A percentile compares a stretch with the other conserved stretches of the same genome.
Conservation (phyloP, 2,888 invertebrate genomes). For the Ceraclea dissimilis region DNA sequence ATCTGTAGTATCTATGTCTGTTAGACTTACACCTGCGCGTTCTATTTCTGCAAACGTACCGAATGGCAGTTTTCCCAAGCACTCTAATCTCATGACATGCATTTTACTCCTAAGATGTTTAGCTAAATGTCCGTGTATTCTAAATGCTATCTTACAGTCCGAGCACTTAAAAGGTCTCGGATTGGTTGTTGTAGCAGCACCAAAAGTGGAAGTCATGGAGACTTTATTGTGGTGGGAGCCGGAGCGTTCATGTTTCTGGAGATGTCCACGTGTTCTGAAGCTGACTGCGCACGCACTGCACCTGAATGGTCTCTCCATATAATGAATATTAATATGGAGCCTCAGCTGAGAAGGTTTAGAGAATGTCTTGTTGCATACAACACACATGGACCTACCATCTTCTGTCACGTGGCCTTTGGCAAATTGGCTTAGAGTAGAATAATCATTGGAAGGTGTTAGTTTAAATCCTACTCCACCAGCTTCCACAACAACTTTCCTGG, state of each 20-base stretch:
- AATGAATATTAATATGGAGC: constrained; percentile 92
- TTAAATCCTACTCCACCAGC: constrained; percentile 56
- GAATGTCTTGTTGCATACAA: constrained; percentile 87
- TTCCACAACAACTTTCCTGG: constrained; percentile 55
- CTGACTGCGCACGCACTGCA: constrained; percentile 89
- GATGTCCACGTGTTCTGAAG: constrained; percentile 82
- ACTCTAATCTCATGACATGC: constrained; percentile 91
- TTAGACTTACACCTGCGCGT: constrained; percentile 79
- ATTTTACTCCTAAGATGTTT: constrained; percentile 95
- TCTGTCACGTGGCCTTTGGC: constrained; percentile 54
- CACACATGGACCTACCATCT: constrained; percentile 71
- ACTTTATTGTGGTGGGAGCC: constrained; percentile 90
- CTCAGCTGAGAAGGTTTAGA: constrained; percentile 84
- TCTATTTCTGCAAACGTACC: constrained; percentile 93
- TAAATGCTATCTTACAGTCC: constrained; percentile 92
- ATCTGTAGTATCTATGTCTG: constrained; percentile 93
- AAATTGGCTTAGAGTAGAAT: constrained; percentile 38
- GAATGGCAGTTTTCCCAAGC: constrained; percentile 85
- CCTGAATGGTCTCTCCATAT: constrained; percentile 84
- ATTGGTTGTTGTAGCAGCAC: constrained; percentile 79
- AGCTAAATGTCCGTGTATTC: constrained; percentile 93
- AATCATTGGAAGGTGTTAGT: constrained; percentile 47
- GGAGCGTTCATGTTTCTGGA: constrained; percentile 89
- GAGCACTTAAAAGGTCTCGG: constrained; percentile 94
- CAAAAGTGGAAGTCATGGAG: constrained; percentile 79